Percentiles rank a stretch among this genome's conserved stretches.
These are phyloP conservation scores for Lagopus muta DNA, from an alignment of 2,113 vertebrate species.

Conservation along the genomic window DNA sequence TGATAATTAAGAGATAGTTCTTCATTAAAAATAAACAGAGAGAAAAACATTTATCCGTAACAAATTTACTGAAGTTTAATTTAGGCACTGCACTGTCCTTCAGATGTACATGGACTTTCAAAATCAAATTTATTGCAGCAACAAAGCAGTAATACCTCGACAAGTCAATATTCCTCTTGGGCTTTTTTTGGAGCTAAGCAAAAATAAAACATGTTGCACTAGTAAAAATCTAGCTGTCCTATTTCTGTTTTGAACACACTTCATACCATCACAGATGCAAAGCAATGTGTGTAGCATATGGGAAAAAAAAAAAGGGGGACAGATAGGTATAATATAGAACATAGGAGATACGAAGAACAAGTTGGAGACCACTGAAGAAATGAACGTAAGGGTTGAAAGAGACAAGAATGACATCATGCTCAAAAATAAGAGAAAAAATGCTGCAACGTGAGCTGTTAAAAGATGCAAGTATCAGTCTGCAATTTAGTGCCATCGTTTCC, in stretches of 20 bases:
- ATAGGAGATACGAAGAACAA: neutral
- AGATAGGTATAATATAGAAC: neutral
- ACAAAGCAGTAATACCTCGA: neutral
- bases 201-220: conserved; percentile 39
- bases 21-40: neutral
- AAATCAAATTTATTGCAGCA: conserved; percentile 15
- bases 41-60: neutral
- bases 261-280: conserved; percentile 20
- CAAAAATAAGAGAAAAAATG: neutral
- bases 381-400: neutral
- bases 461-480: neutral
- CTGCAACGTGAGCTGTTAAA: neutral
- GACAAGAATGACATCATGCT: neutral
- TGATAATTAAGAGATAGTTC: neutral
- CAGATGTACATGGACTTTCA: neutral
- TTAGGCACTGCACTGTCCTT: neutral
- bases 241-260: conserved; percentile 34
- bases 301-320: conserved; percentile 28
- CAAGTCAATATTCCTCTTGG: conserved; percentile 15
- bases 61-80: neutral
- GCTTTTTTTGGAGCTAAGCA: conserved; percentile 24
- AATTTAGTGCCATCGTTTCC: neutral
- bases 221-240: conserved; percentile 37
- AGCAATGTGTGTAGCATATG: conserved; percentile 15
- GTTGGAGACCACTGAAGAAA: neutral